Evolutionary conservation across 2,888 invertebrate species (phyloP).

Genomic region (Nomada ferruginata): DNA sequence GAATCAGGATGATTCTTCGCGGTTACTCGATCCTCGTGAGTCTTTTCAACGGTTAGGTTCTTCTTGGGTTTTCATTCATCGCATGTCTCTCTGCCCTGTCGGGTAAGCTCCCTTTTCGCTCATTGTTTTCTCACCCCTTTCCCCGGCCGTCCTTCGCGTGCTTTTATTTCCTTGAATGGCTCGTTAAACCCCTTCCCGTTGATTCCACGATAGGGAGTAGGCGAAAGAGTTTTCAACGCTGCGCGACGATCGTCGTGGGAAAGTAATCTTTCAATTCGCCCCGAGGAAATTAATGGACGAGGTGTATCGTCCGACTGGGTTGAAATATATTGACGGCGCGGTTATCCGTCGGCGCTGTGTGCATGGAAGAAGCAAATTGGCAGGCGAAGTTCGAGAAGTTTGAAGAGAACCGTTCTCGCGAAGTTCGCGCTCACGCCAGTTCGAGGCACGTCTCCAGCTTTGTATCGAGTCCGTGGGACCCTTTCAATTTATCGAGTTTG

Average conservation of each 20-base stretch:
- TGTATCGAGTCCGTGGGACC: not conserved
- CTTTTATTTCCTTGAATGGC: slow-evolving; percentile 7
- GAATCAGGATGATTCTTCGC: slow-evolving; percentile 28
- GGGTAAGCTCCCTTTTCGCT: slow-evolving; percentile 1
- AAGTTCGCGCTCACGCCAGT: not conserved
- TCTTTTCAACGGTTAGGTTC: slow-evolving; percentile 14
- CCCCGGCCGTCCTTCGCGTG: not conserved
- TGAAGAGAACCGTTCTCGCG: not conserved
- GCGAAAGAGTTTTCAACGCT: slow-evolving; percentile 6
- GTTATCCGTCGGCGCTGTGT: not conserved
- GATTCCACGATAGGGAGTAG: not conserved
- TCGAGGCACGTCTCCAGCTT: not conserved
- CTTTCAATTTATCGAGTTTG: not conserved
- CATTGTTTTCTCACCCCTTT: slow-evolving; percentile 19
- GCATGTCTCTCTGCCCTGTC: slow-evolving; percentile 17
- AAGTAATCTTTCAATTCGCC: not conserved
- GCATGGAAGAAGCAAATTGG: not conserved
- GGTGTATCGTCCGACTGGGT: too few relatives aligned
- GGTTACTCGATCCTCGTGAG: slow-evolving; percentile 22
- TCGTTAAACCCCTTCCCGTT: slow-evolving; percentile 24
- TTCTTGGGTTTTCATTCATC: slow-evolving; percentile 23
- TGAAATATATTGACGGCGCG: not conserved
- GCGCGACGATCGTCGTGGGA: not conserved
- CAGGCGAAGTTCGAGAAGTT: not conserved
- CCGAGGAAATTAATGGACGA: too few relatives aligned